Conservation (phyloP, 2,113 vertebrate species). For the Hypanus sabinus region DNA sequence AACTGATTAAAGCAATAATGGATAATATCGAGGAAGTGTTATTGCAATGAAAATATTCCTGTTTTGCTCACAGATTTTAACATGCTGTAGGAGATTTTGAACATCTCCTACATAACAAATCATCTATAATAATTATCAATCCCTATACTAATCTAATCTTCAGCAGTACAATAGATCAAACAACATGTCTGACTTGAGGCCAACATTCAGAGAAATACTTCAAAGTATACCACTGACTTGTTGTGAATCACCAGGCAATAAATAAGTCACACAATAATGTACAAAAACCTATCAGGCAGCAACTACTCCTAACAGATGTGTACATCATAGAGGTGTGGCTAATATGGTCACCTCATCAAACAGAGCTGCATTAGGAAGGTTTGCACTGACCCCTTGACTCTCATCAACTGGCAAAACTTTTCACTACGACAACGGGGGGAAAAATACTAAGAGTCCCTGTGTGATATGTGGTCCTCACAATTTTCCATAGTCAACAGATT, state of each 20-base stretch:
- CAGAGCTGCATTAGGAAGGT: constrained; percentile 31
- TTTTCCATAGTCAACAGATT: constrained; percentile 29
- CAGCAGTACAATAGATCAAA: neutral
- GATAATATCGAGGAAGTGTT: no score
- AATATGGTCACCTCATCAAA: constrained; percentile 33
- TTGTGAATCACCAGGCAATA: constrained; percentile 35
- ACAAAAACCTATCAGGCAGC: constrained; percentile 35
- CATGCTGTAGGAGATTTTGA: neutral
- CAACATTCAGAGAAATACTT: constrained; percentile 18
- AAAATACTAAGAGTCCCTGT: neutral
- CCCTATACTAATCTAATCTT: neutral
- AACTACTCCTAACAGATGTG: constrained; percentile 33
- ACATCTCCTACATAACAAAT: neutral
- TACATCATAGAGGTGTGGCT: constrained; percentile 19
- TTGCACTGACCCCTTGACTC: constrained; percentile 15
- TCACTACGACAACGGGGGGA: constrained; percentile 7
- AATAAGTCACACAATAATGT: constrained; percentile 30
- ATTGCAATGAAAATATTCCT: no score
- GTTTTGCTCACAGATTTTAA: neutral
- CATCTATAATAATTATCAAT: neutral
- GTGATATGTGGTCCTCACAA: constrained; percentile 25
- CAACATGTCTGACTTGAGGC: neutral
- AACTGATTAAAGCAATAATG: no score
- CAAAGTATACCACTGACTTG: constrained; percentile 1
- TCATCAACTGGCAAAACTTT: constrained; percentile 34